Conservation (phyloP, 2,113 vertebrate genomes). For the Ceratotherium simum region DNA sequence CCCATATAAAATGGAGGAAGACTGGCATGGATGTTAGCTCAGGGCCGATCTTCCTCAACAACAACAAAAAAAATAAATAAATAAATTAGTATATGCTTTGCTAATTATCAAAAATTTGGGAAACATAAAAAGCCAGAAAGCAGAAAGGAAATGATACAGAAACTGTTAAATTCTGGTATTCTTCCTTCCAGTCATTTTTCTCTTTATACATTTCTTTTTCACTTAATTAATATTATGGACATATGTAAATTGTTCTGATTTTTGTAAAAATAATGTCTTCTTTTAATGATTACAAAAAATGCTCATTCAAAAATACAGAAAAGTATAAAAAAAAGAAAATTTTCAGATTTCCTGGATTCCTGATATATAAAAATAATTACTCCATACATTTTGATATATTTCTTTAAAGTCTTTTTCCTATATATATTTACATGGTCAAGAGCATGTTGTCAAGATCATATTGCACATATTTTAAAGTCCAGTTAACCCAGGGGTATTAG, state of each 20-base stretch:
- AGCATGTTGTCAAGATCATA: not conserved
- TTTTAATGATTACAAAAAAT: constrained; percentile 12
- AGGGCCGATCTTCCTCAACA: too few relatives aligned
- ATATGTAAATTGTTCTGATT: not conserved
- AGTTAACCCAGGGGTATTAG: not conserved
- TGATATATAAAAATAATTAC: not conserved
- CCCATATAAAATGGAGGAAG: too few relatives aligned
- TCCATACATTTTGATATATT: not conserved
- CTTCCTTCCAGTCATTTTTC: not conserved
- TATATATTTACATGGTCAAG: not conserved
- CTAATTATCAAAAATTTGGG: not conserved
- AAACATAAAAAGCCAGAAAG: not conserved
- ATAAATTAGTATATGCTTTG: not conserved
- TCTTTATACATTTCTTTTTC: not conserved
- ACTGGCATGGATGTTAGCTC: too few relatives aligned
- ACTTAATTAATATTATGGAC: not conserved
- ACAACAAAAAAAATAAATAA: not conserved
- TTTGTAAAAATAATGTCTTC: not conserved
- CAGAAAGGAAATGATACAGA: not conserved
- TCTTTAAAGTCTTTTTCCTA: not conserved
- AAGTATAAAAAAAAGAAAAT: not conserved
- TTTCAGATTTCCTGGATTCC: not conserved
- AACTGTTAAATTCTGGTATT: not conserved
- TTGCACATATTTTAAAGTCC: not conserved
- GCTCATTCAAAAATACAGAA: not conserved